Evolutionary conservation across 1,140 invertebrate genomes (phyloP).

Genomic region (Apis cerana): DNA sequence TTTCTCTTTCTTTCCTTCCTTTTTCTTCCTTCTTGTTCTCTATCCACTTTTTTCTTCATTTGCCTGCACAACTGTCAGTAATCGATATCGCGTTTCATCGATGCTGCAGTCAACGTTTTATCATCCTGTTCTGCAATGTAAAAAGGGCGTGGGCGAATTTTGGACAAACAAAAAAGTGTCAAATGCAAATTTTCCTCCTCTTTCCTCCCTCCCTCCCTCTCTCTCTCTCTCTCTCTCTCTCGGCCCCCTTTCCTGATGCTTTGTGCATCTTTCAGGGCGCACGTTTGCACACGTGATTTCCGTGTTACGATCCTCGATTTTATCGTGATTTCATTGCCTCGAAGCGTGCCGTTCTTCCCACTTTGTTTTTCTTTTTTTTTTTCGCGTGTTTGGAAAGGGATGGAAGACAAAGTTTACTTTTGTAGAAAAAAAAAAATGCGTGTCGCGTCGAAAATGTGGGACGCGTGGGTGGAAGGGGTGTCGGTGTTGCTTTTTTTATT

Average conservation of each 20-base stretch:
- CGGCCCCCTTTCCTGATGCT: neutral
- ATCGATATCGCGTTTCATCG: slow-evolving; percentile 29
- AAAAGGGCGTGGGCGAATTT: neutral
- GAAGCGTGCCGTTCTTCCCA: too few relatives aligned
- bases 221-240: neutral
- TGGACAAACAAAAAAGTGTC: slow-evolving; percentile 5
- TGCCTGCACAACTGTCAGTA: neutral
- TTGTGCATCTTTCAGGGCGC: slow-evolving; percentile 22
- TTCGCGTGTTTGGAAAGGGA: neutral
- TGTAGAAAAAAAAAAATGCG: too few relatives aligned
- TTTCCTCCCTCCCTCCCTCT: neutral
- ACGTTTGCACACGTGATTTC: slow-evolving; percentile 18
- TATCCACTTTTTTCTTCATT: neutral
- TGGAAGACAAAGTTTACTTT: neutral
- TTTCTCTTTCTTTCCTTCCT: neutral
- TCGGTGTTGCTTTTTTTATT: too few relatives aligned
- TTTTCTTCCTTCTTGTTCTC: neutral
- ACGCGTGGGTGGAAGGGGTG: too few relatives aligned
- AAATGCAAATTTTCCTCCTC: slow-evolving; percentile 1
- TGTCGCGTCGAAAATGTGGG: too few relatives aligned
- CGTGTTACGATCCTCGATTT: neutral
- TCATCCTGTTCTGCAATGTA: neutral
- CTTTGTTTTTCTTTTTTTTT: too few relatives aligned
- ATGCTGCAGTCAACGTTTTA: neutral
- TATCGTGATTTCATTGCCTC: slow-evolving; percentile 27